Base-by-base conservation (phyloP, 2,797 vertebrate genomes). In the Glyptemys insculpta region DNA sequence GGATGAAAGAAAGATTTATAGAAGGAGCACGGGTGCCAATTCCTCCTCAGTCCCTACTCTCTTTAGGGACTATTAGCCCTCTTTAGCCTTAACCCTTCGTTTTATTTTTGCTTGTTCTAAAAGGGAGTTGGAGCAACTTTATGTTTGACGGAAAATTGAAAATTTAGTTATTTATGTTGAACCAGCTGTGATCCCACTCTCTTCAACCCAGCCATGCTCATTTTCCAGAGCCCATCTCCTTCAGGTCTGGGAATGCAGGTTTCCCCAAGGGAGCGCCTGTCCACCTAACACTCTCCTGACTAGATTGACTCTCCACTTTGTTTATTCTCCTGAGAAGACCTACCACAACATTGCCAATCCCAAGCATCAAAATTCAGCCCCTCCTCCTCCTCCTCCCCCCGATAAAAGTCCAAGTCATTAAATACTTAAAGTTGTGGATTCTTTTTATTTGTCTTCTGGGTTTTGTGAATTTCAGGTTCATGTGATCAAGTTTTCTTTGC, bases 291-390 rank as follows among this genome's bases (percentile, higher is more conserved):
- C 34, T 68, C 10, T 16, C 34, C 62, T 72, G 65, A 37, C 21
- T 41, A 19, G 34, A 72, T 19, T 11, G n/a, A 21, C n/a, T 37
- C 8, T 68, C 65, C 12, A 68, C 29, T 37, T 68, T 5, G 16
- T 37, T n/a, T 37, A 68, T 37, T 37, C 29, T 37, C 18, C 19
- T 19, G 81, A 79, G 59, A 68, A 19, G 12, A 88, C 56, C 62
- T 79, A 57, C 14, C 84, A 52, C 86, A 89, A 37, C n/a, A n/a
- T 11, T 68, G 3, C 5, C 79, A 92, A 19, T 19, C 86, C 5
- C 34, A 76, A 27, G 23, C n/a, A n/a, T 37, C 52, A 80, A 53
- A 80, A 89, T 18, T 76, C 0, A 0, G 0, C 27, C 54, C 4
- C 54, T 21, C 53, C 3, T 21, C 53, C 19, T 5, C 41, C 41